Percentiles rank a stretch among this genome's conserved stretches.
Conservation (phyloP, 2,113 vertebrate genomes). For the Prionailurus bengalensis region DNA sequence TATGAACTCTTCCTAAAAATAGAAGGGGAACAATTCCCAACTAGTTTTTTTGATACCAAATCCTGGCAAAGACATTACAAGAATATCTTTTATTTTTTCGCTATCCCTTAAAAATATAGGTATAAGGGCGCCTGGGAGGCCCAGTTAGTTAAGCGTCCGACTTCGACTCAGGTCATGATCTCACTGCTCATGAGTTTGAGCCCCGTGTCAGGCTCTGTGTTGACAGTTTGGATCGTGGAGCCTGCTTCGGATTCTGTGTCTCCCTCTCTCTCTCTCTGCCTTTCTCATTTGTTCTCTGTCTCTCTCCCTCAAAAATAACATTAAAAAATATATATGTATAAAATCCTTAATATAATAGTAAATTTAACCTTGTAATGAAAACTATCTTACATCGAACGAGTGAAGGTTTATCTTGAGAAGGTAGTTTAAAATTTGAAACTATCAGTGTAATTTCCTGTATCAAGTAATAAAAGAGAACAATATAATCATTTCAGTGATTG, state of each 20-base stretch:
- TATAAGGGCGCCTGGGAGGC: neutral
- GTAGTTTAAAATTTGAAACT: constrained; percentile 4
- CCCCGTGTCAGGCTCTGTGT: too few relatives aligned
- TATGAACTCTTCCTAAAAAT: neutral
- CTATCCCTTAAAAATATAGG: neutral
- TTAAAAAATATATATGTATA: neutral
- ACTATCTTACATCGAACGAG: neutral
- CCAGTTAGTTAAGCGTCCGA: too few relatives aligned
- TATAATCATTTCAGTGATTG: neutral
- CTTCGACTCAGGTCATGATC: too few relatives aligned
- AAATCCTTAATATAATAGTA: neutral
- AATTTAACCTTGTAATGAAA: neutral
- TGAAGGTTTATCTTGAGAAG: neutral
- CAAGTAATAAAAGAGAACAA: neutral
- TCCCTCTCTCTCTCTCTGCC: too few relatives aligned
- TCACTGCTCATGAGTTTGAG: too few relatives aligned
- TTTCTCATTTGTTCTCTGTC: too few relatives aligned
- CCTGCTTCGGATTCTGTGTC: too few relatives aligned
- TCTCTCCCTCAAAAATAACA: too few relatives aligned
- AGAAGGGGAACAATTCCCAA: neutral
- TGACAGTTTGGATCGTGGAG: too few relatives aligned
- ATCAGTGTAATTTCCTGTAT: neutral
- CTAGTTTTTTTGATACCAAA: neutral
- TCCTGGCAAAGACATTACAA: neutral
- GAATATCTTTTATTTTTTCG: too few relatives aligned